A percentile compares a stretch with the other conserved stretches of the same genome.
These are phyloP conservation scores for Anguilla obscura DNA, from an alignment of 2,797 vertebrate genomes.

Conservation along the genomic window DNA sequence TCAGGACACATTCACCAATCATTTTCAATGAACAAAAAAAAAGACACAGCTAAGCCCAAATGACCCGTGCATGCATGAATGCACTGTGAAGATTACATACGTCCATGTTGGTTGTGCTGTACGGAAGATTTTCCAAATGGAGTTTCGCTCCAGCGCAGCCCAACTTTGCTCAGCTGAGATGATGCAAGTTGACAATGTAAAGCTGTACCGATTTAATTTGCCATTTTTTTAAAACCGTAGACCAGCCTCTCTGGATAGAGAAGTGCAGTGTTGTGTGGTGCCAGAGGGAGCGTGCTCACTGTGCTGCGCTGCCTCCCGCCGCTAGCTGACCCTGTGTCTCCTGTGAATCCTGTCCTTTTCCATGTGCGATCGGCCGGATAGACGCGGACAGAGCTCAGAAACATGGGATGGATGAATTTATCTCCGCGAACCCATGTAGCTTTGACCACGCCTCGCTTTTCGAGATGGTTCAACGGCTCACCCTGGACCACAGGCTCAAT, in stretches of 20 bases:
- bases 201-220: slow-evolving; percentile 12
- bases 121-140: slow-evolving; percentile 56
- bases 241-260: slow-evolving; percentile 36
- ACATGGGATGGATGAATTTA: slow-evolving; percentile 99
- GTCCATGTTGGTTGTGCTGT: slow-evolving; percentile 39
- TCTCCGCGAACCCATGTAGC: slow-evolving; percentile 99
- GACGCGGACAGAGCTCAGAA: slow-evolving; percentile 99
- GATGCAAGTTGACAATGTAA: slow-evolving; percentile 99
- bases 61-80: slow-evolving; percentile 64
- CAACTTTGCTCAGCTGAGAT: slow-evolving; percentile 72
- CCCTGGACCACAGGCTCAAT: slow-evolving; percentile 98
- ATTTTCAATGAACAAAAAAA: slow-evolving; percentile 30
- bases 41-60: slow-evolving; percentile 34
- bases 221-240: slow-evolving; percentile 56
- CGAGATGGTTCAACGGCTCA: slow-evolving; percentile 97
- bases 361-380: slow-evolving; percentile 86
- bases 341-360: slow-evolving; percentile 91
- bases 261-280: slow-evolving; percentile 62
- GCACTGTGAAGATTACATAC: slow-evolving; percentile 52
- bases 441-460: slow-evolving; percentile 99
- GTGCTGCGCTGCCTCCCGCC: slow-evolving; percentile 28
- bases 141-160: slow-evolving; percentile 58
- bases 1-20: slow-evolving; percentile 27
- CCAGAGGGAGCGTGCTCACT: slow-evolving; percentile 46
- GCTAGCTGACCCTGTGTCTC: slow-evolving; percentile 68